These are phyloP conservation scores for Plestiodon gilberti DNA, from an alignment of 2,113 vertebrate genomes.

Conservation along the genomic window DNA sequence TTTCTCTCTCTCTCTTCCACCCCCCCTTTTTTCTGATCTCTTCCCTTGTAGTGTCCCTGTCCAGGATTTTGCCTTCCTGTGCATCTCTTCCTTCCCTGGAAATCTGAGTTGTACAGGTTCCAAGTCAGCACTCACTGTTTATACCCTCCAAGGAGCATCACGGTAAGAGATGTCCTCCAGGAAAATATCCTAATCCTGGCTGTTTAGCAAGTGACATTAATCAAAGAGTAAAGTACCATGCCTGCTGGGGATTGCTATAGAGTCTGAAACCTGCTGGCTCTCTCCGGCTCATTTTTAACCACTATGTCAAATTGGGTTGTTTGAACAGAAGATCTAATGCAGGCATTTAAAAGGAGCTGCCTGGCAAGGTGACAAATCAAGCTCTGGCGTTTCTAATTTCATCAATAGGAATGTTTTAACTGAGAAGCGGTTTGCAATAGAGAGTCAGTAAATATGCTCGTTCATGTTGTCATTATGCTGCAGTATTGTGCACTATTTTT, in stretches of 20 bases:
- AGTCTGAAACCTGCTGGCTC: conserved; percentile 28
- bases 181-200: conserved; percentile 47
- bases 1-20: not conserved
- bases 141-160: conserved; percentile 9
- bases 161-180: conserved; percentile 34
- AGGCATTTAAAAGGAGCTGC: not conserved
- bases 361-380: conserved; percentile 43
- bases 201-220: conserved; percentile 43
- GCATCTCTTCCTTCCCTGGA: not conserved
- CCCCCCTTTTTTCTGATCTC: not conserved
- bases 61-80: not conserved
- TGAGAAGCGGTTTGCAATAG: not conserved
- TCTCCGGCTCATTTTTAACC: conserved; percentile 34
- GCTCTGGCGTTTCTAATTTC: not conserved
- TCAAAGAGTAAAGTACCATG: conserved; percentile 43
- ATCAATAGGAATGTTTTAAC: not conserved
- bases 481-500: not conserved
- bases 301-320: not conserved
- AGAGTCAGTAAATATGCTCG: not conserved
- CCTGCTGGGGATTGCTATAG: conserved; percentile 19
- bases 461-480: not conserved
- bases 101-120: not conserved
- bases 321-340: not conserved
- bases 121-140: not conserved
- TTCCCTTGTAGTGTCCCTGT: not conserved